Evolutionary conservation across 2,888 invertebrate species (phyloP).

Genomic region (Linyphia triangularis): DNA sequence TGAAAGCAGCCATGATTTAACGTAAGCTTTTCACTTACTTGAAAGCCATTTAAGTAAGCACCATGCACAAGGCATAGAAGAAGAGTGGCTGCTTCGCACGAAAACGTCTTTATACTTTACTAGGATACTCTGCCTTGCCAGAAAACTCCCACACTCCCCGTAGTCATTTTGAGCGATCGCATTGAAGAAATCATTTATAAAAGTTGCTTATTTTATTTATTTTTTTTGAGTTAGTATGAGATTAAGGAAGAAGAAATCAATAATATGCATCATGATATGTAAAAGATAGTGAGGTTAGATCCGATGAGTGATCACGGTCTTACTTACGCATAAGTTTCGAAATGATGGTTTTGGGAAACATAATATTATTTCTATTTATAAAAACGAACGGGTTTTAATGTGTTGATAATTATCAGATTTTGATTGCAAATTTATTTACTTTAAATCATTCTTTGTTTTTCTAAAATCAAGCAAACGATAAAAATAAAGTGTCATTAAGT

Average conservation of each 20-base stretch:
- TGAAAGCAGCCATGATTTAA: slow-evolving; percentile 48
- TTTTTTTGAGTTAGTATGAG: not conserved
- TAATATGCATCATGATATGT: not conserved
- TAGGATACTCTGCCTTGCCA: slow-evolving; percentile 22
- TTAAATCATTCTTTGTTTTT: too few species aligned
- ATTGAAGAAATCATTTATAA: not conserved
- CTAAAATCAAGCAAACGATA: too few species aligned
- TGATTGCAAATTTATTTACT: too few species aligned
- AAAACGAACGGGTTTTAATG: too few species aligned
- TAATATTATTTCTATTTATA: too few species aligned
- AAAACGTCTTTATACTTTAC: slow-evolving; percentile 53
- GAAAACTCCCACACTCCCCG: slow-evolving; percentile 29
- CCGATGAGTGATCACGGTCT: too few species aligned
- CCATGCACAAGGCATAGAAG: slow-evolving; percentile 18
- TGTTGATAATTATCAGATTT: too few species aligned
- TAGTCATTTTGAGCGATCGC: not conserved
- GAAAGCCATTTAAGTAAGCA: slow-evolving; percentile 65
- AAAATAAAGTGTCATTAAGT: too few species aligned
- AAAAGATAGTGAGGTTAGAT: too few species aligned
- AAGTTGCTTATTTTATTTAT: not conserved
- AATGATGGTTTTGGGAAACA: too few species aligned
- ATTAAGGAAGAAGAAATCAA: not conserved
- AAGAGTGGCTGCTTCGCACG: slow-evolving; percentile 45
- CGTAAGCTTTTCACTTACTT: slow-evolving; percentile 64
- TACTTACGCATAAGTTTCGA: too few species aligned